These are phyloP conservation scores for Ectobius pallidus DNA, from an alignment of 2,888 invertebrate species.

Conservation along the genomic window DNA sequence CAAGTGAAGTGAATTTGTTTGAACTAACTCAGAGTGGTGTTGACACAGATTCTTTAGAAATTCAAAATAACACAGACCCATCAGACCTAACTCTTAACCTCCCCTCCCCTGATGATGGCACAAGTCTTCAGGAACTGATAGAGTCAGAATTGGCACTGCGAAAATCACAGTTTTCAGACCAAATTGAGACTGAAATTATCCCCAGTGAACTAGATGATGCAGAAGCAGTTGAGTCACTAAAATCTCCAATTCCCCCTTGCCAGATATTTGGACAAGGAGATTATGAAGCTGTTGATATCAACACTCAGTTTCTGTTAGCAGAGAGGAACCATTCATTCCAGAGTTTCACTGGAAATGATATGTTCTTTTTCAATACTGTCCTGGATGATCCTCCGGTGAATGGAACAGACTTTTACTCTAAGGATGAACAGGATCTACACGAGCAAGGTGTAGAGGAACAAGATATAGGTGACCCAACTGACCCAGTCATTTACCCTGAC, in stretches of 20 bases:
- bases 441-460: not conserved
- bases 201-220: constrained; percentile 10
- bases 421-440: not conserved
- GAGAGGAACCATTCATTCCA: constrained; percentile 35
- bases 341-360: constrained; percentile 33
- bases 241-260: not conserved
- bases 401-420: not conserved
- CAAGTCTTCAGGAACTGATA: constrained; percentile 47
- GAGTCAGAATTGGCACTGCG: constrained; percentile 46
- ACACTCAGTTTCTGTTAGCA: constrained; percentile 38
- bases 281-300: constrained; percentile 23
- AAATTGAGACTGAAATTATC: no score
- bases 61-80: not conserved
- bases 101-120: constrained; percentile 31
- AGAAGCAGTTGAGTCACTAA: not conserved
- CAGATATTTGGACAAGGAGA: not conserved
- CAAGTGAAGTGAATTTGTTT: constrained; percentile 36
- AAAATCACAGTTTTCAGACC: constrained; percentile 9
- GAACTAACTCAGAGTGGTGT: constrained; percentile 28
- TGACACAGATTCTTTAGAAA: constrained; percentile 19
- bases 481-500: not conserved
- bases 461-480: not conserved
- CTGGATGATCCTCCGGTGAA: constrained; percentile 22
- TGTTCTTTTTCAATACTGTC: constrained; percentile 35
- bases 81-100: constrained; percentile 26